Conservation (phyloP, 2,888 invertebrate genomes). For the Embidobia sp. region DNA sequence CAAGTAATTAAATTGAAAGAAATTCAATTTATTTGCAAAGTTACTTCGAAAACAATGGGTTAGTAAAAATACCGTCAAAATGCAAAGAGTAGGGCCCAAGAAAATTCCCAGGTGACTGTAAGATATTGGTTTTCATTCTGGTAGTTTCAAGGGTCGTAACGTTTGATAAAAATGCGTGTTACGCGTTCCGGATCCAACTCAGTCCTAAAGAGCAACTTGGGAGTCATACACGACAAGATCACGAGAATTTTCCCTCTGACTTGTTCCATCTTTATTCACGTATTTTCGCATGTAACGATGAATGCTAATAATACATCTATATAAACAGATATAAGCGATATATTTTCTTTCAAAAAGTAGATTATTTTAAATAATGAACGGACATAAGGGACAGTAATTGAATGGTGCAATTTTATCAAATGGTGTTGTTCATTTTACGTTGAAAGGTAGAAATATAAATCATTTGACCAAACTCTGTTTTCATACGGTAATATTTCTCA, state of each 20-base stretch:
- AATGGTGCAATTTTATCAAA: no score
- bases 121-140: constrained; percentile 82
- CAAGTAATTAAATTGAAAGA: no score
- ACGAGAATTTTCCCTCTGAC: constrained; percentile 79
- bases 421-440: no score
- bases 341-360: no score
- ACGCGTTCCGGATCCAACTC: constrained; percentile 78
- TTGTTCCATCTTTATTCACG: constrained; percentile 68
- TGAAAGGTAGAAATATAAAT: no score
- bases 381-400: no score
- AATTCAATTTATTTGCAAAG: neutral
- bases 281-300: constrained; percentile 70
- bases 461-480: no score
- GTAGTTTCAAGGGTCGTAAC: constrained; percentile 81
- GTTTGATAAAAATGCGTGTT: constrained; percentile 82
- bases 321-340: constrained; percentile 7
- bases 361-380: neutral
- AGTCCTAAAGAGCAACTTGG: constrained; percentile 78
- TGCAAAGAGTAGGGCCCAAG: constrained; percentile 64
- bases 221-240: constrained; percentile 80
- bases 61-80: constrained; percentile 17
- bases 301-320: constrained; percentile 69
- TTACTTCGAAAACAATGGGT: constrained; percentile 24
- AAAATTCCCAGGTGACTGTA: constrained; percentile 78
- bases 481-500: no score